phyloP scores from a whole-genome alignment of 2,113 vertebrate species.

The Falco punctatus region DNA sequence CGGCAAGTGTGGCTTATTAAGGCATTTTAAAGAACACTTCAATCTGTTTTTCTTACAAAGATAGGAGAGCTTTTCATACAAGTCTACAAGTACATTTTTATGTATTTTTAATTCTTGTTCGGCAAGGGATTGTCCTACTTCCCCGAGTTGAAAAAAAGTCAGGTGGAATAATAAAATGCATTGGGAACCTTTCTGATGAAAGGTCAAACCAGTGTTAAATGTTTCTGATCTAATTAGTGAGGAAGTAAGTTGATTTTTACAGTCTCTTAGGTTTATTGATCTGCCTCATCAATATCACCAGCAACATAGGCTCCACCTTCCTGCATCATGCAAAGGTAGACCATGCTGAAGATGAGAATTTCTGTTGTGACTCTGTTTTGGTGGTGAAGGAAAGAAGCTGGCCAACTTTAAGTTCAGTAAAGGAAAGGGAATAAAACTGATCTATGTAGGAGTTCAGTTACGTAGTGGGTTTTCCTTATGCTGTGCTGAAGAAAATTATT shows the following conservation, averaged over 20 bases:
- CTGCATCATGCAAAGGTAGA: background rate
- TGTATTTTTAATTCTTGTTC: background rate
- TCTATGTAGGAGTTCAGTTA: background rate
- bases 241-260: conserved; percentile 1
- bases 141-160: background rate
- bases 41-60: background rate
- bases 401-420: background rate
- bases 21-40: background rate
- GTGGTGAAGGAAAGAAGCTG: background rate
- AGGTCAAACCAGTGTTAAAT: conserved; percentile 3
- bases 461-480: background rate
- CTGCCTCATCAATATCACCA: background rate
- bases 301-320: background rate
- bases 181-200: background rate
- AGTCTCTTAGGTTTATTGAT: conserved; percentile 2
- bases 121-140: background rate
- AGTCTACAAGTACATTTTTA: background rate
- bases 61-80: background rate
- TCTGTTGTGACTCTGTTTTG: background rate
- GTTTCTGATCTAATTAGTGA: conserved; percentile 8
- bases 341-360: background rate
- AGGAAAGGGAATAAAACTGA: background rate
- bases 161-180: background rate
- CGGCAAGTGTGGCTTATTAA: conserved; percentile 75
- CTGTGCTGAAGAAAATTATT: background rate